Percentiles rank a stretch among this genome's conserved stretches.
Conservation (phyloP, 1,140 invertebrate species). For the Drosophila melanica region DNA sequence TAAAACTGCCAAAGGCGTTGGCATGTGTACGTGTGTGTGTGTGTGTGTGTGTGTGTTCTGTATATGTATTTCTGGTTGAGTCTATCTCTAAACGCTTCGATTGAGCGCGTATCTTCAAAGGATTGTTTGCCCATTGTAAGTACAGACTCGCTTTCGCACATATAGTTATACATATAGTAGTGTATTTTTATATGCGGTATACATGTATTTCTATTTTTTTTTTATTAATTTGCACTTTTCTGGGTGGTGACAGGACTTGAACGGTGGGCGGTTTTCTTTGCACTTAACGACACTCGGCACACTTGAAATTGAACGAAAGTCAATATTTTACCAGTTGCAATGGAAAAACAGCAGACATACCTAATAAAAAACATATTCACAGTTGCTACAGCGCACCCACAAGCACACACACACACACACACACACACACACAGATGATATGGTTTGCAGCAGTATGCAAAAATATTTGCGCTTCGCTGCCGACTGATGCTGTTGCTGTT, state of each 20-base stretch:
- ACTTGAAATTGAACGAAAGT: slow-evolving; percentile 67
- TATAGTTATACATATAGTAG: background rate
- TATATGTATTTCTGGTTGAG: slow-evolving; percentile 16
- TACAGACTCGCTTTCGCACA: background rate
- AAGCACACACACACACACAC: background rate
- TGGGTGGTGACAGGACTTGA: background rate
- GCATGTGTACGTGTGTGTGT: background rate
- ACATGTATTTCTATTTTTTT: slow-evolving; percentile 6
- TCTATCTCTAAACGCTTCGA: slow-evolving; percentile 48
- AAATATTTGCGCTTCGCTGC: slow-evolving; percentile 72
- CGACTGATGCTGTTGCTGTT: slow-evolving; percentile 34
- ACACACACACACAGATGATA: slow-evolving; percentile 12
- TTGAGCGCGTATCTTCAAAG: slow-evolving; percentile 61
- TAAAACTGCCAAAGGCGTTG: slow-evolving; percentile 31
- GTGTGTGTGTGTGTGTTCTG: too few relatives aligned
- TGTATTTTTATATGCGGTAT: background rate
- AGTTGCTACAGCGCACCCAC: slow-evolving; percentile 7
- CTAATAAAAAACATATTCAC: slow-evolving; percentile 57
- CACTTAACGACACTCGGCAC: slow-evolving; percentile 62
- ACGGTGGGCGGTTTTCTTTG: slow-evolving; percentile 5
- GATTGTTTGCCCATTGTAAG: slow-evolving; percentile 9
- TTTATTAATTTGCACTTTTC: slow-evolving; percentile 58
- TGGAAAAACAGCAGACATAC: slow-evolving; percentile 34
- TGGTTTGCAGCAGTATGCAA: slow-evolving; percentile 48
- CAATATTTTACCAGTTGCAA: slow-evolving; percentile 62